Base-by-base conservation (phyloP, 2,888 invertebrate species). In the Congeria kusceri region DNA sequence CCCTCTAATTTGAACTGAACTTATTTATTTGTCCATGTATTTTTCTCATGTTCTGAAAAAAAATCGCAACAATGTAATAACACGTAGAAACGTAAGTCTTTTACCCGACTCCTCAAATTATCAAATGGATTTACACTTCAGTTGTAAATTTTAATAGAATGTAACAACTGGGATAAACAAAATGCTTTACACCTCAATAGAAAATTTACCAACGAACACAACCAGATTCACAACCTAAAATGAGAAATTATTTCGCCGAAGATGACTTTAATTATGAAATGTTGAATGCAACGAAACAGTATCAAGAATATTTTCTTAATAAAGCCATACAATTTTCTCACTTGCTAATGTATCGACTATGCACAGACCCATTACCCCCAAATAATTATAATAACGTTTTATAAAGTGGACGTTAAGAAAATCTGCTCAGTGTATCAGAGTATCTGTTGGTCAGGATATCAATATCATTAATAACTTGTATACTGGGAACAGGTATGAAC, bases 221-320 rank as follows among this genome's bases (percentile, higher is more conserved):
- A 47, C 72, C 61, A 5, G 72, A 59, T 27, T 7, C 18, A n/a
- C 29, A 58, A 18, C 23, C 28, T 1, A 63, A 61, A 28, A 72
- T 72, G 72, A 32, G 71, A 11, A 77, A 77, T 27, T 66, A 66
- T 27, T 28, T 77, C 18, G 77, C 67, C 9, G 77, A 77, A 57
- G 67, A 77, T 27, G 72, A 72, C 3, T 46, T 77, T 13, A 61
- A 77, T 44, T n/a, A 5, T 11, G 53, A 77, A 29, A 67, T 77
- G 66, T 46, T 77, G 15, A 15, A 74, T 27, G 49, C 74, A 3
- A 58, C 74, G 56, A 57, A 20, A 15, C 3, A 3, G 23, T 78
- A 78, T 49, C 15, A 67, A 32, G 29, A 27, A 5, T 13, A 13
- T 3, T 18, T 49, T 13, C 47, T 61, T 23, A 32, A 66, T 57